These are phyloP conservation scores for Nymphalis io DNA, from an alignment of 1,140 invertebrate genomes.

Conservation along the genomic window DNA sequence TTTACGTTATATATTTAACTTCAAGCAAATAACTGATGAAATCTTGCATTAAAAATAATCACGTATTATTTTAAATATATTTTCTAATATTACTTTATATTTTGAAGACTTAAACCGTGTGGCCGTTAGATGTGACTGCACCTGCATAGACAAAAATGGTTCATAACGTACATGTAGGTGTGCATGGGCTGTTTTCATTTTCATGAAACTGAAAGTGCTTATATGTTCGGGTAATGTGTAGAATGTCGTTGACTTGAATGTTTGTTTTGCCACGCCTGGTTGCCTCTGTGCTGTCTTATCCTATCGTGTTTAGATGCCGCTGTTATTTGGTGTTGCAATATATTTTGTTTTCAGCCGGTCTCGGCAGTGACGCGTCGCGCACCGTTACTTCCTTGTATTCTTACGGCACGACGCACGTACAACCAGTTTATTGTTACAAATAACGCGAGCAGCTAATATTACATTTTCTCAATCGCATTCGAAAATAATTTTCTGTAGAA, in stretches of 20 bases:
- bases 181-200: conserved; percentile 70
- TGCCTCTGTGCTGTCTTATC: conserved; percentile 49
- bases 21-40: background rate
- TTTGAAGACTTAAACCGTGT: no score
- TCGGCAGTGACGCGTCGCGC: conserved; percentile 46
- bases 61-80: no score
- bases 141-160: conserved; percentile 62
- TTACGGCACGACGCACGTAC: conserved; percentile 23
- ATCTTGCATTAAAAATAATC: background rate
- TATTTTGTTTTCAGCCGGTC: conserved; percentile 58
- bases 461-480: background rate
- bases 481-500: background rate
- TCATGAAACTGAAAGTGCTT: conserved; percentile 74
- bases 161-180: conserved; percentile 54
- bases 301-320: conserved; percentile 60
- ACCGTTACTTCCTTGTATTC: conserved; percentile 41
- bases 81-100: no score
- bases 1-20: background rate
- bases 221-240: conserved; percentile 59
- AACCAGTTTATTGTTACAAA: conserved; percentile 23
- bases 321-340: conserved; percentile 62
- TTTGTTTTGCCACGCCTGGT: conserved; percentile 73
- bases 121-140: conserved; percentile 45
- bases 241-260: conserved; percentile 72
- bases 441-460: background rate